A percentile compares a stretch with the other conserved stretches of the same genome.
phyloP scores from a whole-genome alignment of 2,888 invertebrate genomes.

The Cantharis lateralis region DNA sequence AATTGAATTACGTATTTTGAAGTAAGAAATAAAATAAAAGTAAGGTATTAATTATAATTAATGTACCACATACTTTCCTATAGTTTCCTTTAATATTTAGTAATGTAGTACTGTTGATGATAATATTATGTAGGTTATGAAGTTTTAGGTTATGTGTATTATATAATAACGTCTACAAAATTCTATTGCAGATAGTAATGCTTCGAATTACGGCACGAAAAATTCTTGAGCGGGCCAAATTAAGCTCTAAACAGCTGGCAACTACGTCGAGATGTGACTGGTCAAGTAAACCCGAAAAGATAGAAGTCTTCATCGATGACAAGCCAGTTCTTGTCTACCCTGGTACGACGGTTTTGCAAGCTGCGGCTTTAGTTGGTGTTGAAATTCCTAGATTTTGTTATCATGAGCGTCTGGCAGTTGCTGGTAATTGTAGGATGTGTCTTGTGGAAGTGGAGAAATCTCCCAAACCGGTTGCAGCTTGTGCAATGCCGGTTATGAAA shows the following conservation, averaged over 20 bases:
- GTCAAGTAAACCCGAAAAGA: slow-evolving; percentile 63
- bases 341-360: slow-evolving; percentile 96
- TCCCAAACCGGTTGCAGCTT: slow-evolving; percentile 96
- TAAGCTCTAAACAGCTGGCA: slow-evolving; percentile 46
- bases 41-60: neutral
- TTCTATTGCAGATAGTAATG: slow-evolving; percentile 60
- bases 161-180: neutral
- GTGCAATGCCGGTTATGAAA: slow-evolving; percentile 99
- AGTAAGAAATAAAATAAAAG: neutral
- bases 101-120: neutral
- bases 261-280: slow-evolving; percentile 39
- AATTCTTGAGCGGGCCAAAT: slow-evolving; percentile 60
- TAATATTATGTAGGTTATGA: neutral
- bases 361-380: slow-evolving; percentile 91
- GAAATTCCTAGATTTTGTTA: slow-evolving; percentile 99
- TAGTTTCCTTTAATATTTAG: neutral
- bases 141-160: neutral
- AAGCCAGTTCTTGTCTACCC: slow-evolving; percentile 92
- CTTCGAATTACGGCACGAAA: slow-evolving; percentile 76
- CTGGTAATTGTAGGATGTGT: slow-evolving; percentile 99
- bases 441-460: slow-evolving; percentile 98
- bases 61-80: neutral
- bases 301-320: slow-evolving; percentile 98
- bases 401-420: slow-evolving; percentile 96
- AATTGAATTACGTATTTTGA: neutral